Base-by-base conservation (phyloP, 1,140 invertebrate species). In the Subanguina moxae region DNA sequence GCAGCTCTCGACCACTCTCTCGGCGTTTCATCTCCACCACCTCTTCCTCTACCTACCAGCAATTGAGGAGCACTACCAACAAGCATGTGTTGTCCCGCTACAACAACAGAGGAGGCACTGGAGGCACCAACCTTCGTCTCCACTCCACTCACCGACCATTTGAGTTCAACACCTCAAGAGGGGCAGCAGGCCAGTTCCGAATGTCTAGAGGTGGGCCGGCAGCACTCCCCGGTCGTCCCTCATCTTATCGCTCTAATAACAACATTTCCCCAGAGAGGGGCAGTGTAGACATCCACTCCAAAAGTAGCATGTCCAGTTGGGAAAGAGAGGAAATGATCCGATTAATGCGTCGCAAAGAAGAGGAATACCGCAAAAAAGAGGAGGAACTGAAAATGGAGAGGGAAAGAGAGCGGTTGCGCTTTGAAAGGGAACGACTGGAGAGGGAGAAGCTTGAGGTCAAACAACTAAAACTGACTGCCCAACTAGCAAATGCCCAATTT, bases 381-480 rank as follows among this genome's bases (percentile, higher is more conserved):
- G 72, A 73, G 21, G 71, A 70, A 21, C 27, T 72, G 28, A 56
- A 58, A 8, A 7, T 70, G 57, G 43, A 74, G 30, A 45, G 63
- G 11, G 71, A 73, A 62, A 46, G 46, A 9, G 71, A 70, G 21
- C 28, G 57, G 5, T 13, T 74, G 17, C 52, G 56, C 25, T 73
- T 72, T 43, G 76, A 78, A 32, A 61, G 77, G 8, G 72, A 76
- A 43, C 67, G 72, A 21, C 32, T 76, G 19, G 73, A 64, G 21
- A 59, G 62, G 19, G 73, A 76, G 28, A 65, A 75, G 30, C 59
- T 75, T 1, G 66, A 75, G 48, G n/a, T 75, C 13, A 32, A 76
- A 28, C 71, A 74, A 61, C 25, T 67, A 3, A 66, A 62, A 38
- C 67, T 71, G 17, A 21, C 57, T 15, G 69, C 69, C 1, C 69